These are phyloP conservation scores for Clanis bilineata DNA, from an alignment of 2,888 invertebrate genomes.

Conservation along the genomic window DNA sequence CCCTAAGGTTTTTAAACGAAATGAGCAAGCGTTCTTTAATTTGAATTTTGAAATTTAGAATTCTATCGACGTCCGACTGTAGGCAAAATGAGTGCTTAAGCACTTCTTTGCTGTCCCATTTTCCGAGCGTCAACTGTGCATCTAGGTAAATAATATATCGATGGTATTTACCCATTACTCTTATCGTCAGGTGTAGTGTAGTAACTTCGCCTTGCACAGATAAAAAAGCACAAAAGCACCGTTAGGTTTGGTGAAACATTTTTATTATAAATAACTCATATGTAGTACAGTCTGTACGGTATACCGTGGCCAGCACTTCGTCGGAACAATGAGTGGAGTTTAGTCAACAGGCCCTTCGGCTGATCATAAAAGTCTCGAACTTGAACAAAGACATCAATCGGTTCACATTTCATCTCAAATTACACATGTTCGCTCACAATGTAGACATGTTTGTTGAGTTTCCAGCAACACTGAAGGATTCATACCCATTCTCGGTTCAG, in stretches of 20 bases:
- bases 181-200: too few species aligned
- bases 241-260: not conserved
- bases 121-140: too few species aligned
- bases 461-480: slow-evolving; percentile 42
- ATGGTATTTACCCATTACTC: too few species aligned
- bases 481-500: slow-evolving; percentile 43
- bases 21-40: too few species aligned
- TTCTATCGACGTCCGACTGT: too few species aligned
- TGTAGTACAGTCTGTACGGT: not conserved
- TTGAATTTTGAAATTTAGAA: too few species aligned
- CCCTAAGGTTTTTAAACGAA: too few species aligned
- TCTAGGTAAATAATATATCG: too few species aligned
- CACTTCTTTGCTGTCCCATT: too few species aligned
- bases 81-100: too few species aligned
- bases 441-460: slow-evolving; percentile 46
- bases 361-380: slow-evolving; percentile 59
- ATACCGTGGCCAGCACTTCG: slow-evolving; percentile 18
- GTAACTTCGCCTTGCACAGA: too few species aligned
- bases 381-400: slow-evolving; percentile 79
- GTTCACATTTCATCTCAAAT: slow-evolving; percentile 78
- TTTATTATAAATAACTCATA: slow-evolving; percentile 8
- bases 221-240: not conserved
- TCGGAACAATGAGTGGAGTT: slow-evolving; percentile 60
- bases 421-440: slow-evolving; percentile 65
- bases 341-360: slow-evolving; percentile 68